phyloP scores from a whole-genome alignment of 1,140 invertebrate species.

The Drosophila fuyamai region DNA sequence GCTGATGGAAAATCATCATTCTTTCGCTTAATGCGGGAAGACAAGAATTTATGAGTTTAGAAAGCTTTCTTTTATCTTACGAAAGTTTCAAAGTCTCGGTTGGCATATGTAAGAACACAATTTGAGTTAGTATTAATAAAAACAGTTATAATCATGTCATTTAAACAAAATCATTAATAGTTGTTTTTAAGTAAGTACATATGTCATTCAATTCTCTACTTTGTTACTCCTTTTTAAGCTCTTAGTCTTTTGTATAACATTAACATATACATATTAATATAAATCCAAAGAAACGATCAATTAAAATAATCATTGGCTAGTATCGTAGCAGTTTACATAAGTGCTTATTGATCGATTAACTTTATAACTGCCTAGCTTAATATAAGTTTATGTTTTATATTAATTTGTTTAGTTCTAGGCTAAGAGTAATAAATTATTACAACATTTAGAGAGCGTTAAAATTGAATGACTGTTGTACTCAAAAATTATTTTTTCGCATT shows the following conservation, averaged over 20 bases:
- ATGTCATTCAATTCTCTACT: not conserved
- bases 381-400: not conserved
- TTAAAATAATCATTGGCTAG: constrained; percentile 6
- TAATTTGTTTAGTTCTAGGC: not conserved
- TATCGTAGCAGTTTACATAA: constrained; percentile 16
- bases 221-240: not conserved
- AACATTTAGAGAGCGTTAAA: not conserved
- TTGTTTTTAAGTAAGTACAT: not conserved
- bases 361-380: not conserved
- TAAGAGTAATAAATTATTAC: not conserved
- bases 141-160: not conserved
- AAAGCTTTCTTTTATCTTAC: not conserved
- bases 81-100: not conserved
- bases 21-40: not conserved
- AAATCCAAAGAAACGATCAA: constrained; percentile 20
- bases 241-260: constrained; percentile 8
- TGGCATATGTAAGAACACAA: no score
- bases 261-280: not conserved
- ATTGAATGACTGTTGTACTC: not conserved
- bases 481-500: not conserved
- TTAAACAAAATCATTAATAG: not conserved
- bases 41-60: not conserved
- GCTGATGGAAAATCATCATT: constrained; percentile 24
- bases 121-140: no score
- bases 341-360: constrained; percentile 1